phyloP scores from a whole-genome alignment of 2,888 invertebrate species.

The Agelastica alni region DNA sequence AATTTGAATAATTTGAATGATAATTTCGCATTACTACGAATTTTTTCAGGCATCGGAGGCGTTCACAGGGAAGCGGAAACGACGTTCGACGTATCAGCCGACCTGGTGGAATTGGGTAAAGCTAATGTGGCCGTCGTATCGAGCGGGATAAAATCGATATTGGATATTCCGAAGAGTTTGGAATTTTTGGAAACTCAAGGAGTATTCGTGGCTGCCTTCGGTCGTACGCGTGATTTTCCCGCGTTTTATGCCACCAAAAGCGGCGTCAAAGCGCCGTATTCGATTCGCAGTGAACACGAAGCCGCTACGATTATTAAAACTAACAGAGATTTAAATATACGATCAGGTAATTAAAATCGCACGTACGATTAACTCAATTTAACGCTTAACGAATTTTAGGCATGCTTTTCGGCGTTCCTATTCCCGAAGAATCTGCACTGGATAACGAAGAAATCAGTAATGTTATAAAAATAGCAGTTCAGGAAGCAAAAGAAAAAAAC shows the following conservation, averaged over 20 bases:
- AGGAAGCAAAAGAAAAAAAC: constrained; percentile 61
- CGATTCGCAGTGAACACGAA: constrained; percentile 63
- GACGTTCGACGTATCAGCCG: constrained; percentile 94
- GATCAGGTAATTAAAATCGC: constrained; percentile 71
- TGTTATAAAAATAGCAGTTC: constrained; percentile 73
- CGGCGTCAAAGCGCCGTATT: constrained; percentile 73
- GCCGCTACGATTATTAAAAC: constrained; percentile 75
- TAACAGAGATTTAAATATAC: constrained; percentile 59
- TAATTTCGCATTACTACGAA: too few species aligned
- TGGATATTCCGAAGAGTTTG: constrained; percentile 92
- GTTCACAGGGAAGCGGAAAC: constrained; percentile 88
- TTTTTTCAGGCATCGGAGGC: constrained; percentile 76
- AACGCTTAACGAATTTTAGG: too few species aligned
- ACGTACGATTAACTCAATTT: too few species aligned
- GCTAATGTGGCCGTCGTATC: constrained; percentile 90
- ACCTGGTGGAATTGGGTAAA: constrained; percentile 86
- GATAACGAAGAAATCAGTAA: constrained; percentile 65
- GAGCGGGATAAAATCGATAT: constrained; percentile 95
- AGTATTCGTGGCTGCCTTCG: constrained; percentile 83
- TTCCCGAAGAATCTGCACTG: constrained; percentile 74
- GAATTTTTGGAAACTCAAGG: constrained; percentile 97
- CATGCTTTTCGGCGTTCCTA: constrained; percentile 87
- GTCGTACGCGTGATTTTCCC: constrained; percentile 77
- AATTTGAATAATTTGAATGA: too few species aligned
- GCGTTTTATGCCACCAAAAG: constrained; percentile 89